These are phyloP conservation scores for Zoanthus sansibaricus DNA, from an alignment of 92 coral and sea anemone genomes.

Conservation along the genomic window DNA sequence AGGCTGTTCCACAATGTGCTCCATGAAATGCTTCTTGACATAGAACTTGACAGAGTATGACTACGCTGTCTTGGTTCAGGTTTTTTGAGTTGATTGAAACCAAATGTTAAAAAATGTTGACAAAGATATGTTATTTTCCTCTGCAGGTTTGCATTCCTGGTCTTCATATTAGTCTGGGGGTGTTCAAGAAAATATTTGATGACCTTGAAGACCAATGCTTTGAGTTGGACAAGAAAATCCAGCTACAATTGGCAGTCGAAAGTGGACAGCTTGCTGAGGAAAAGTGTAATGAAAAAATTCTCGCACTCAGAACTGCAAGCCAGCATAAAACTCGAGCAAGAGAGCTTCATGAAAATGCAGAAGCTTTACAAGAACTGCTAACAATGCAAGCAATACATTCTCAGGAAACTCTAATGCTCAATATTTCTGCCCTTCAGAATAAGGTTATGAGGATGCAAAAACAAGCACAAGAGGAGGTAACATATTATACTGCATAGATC, in stretches of 20 bases:
- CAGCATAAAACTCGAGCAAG: constrained; percentile 27
- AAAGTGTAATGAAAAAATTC: background rate
- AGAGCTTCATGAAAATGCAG: constrained; percentile 52
- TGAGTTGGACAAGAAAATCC: constrained; percentile 50
- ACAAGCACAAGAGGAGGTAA: too few relatives aligned
- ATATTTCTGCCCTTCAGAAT: too few relatives aligned
- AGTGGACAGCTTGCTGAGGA: constrained; percentile 44
- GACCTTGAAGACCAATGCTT: constrained; percentile 48
- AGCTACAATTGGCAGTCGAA: constrained; percentile 13
- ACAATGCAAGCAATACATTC: constrained; percentile 38
- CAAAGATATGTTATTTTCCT: too few relatives aligned
- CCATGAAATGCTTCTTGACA: too few relatives aligned
- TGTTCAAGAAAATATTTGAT: constrained; percentile 43
- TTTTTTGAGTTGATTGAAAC: too few relatives aligned
- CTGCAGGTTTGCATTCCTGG: constrained; percentile 54
- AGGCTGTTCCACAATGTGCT: too few relatives aligned
- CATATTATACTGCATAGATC: too few relatives aligned
- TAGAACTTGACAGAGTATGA: too few relatives aligned
- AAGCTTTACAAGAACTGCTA: constrained; percentile 35
- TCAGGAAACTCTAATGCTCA: background rate
- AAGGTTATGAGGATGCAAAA: too few relatives aligned
- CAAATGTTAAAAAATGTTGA: too few relatives aligned
- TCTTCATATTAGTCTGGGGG: background rate
- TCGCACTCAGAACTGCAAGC: constrained; percentile 42
- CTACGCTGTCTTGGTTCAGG: too few relatives aligned